Evolutionary conservation across 2,113 vertebrate species (phyloP).

Genomic region (Odontophorus gujanensis): DNA sequence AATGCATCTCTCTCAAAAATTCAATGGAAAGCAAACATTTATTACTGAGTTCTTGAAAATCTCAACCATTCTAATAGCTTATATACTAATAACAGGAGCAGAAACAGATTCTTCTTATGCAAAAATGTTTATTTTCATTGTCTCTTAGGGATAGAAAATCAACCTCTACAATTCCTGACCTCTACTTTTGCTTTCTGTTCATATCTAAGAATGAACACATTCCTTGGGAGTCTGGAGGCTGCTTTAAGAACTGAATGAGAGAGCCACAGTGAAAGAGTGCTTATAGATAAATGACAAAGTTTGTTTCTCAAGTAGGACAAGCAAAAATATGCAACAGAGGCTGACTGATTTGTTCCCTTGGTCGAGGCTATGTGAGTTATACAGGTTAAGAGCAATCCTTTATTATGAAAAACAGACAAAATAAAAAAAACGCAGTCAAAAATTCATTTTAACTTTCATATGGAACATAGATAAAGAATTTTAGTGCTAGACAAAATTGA

Average conservation of each 20-base stretch:
- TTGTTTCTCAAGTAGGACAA: neutral
- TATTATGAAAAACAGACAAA: neutral
- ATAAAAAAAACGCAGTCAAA: neutral
- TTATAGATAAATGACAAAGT: neutral
- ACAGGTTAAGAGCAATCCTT: neutral
- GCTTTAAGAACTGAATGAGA: neutral
- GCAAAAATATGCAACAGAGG: neutral
- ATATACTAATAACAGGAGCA: neutral
- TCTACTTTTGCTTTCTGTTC: neutral
- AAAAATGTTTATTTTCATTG: neutral
- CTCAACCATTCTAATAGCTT: neutral
- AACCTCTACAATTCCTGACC: neutral
- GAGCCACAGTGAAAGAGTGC: neutral
- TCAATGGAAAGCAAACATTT: conserved; percentile 29
- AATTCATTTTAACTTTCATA: neutral
- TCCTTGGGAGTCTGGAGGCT: neutral
- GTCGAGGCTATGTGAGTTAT: neutral
- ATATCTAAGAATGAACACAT: neutral
- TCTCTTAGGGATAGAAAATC: neutral
- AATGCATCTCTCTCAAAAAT: conserved; percentile 23
- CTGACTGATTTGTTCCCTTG: neutral
- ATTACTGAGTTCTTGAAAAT: neutral
- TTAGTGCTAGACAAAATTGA: neutral
- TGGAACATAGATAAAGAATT: neutral
- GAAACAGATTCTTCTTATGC: neutral